These are phyloP conservation scores for Drosophila kanekoi DNA, from an alignment of 2,888 invertebrate species.

Conservation along the genomic window DNA sequence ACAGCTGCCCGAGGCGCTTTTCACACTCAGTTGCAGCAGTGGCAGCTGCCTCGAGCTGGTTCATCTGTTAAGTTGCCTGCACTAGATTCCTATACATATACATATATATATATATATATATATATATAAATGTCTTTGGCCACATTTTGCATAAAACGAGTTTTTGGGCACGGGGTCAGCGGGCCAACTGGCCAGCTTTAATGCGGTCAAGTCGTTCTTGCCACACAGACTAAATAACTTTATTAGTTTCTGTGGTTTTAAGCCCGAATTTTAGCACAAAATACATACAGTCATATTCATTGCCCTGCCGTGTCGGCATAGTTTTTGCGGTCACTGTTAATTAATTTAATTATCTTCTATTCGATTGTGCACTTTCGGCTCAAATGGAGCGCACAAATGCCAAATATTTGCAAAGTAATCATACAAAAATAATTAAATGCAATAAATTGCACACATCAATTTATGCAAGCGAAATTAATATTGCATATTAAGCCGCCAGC, in stretches of 20 bases:
- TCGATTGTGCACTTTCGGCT: slow-evolving; percentile 21
- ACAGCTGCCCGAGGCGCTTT: slow-evolving; percentile 39
- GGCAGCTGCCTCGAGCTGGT: slow-evolving; percentile 18
- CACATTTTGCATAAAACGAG: slow-evolving; percentile 35
- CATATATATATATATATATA: neutral
- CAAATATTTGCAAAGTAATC: slow-evolving; percentile 13
- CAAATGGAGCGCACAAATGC: neutral
- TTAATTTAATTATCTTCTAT: slow-evolving; percentile 33
- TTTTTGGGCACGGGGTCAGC: neutral
- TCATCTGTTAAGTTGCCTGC: neutral
- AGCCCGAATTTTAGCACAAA: neutral
- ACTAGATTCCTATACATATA: neutral
- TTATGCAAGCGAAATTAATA: slow-evolving; percentile 21
- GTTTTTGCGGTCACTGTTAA: slow-evolving; percentile 29
- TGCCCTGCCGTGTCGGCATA: slow-evolving; percentile 5
- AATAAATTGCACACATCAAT: slow-evolving; percentile 9
- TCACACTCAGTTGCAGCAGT: slow-evolving; percentile 45
- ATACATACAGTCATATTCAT: slow-evolving; percentile 2
- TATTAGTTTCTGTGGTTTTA: slow-evolving; percentile 45
- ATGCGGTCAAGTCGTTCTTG: slow-evolving; percentile 56
- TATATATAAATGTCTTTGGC: slow-evolving; percentile 31
- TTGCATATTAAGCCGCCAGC: neutral
- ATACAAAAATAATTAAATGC: slow-evolving; percentile 1
- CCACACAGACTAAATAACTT: slow-evolving; percentile 23
- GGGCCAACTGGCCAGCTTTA: slow-evolving; percentile 33